Evolutionary conservation across 2,797 vertebrate genomes (phyloP).

Genomic region (Halcyon chelicuti): DNA sequence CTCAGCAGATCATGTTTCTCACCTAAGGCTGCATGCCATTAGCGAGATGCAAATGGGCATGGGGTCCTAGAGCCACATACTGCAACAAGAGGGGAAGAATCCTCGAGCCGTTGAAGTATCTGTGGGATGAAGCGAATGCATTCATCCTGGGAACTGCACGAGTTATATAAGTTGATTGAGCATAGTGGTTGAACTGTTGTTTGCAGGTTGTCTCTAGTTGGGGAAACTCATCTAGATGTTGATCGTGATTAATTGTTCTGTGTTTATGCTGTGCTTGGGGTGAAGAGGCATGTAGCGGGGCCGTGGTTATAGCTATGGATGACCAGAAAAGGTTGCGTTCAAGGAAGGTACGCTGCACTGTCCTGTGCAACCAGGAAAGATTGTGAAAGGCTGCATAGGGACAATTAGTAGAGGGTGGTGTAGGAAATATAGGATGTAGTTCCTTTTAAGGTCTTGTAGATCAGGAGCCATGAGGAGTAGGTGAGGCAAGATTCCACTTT

Average conservation of each 20-base stretch:
- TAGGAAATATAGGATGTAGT: not conserved
- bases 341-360: rapidly evolving
- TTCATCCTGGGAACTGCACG: not conserved
- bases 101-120: not conserved
- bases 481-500: not conserved
- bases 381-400: not conserved
- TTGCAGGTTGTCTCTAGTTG: not conserved
- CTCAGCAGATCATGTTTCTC: not conserved
- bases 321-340: not conserved
- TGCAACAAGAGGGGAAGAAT: not conserved
- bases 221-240: not conserved
- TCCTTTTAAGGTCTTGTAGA: not conserved
- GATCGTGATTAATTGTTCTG: rapidly evolving
- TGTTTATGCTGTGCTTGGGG: not conserved
- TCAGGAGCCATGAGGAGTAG: not conserved
- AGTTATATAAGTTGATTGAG: rapidly evolving
- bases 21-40: not conserved
- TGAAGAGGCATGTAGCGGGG: not conserved
- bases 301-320: not conserved
- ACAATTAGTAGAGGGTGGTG: not conserved
- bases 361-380: not conserved
- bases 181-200: not conserved
- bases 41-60: not conserved
- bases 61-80: not conserved
- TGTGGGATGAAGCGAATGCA: not conserved